Evolutionary conservation across 2,888 invertebrate species (phyloP).

Genomic region (Sinopyrophorus schimmeli): DNA sequence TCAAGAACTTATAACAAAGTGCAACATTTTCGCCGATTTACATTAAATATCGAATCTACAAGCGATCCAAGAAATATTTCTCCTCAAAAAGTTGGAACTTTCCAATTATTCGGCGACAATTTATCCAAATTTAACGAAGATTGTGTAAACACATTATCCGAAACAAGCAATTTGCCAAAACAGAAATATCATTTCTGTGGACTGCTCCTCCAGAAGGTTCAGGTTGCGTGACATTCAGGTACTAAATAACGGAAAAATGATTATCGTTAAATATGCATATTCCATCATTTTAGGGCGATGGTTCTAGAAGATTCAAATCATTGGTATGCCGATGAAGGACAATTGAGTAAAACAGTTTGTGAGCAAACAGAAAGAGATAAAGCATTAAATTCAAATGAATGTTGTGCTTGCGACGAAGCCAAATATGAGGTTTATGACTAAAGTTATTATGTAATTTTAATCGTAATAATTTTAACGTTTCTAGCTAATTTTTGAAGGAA

Average conservation of each 20-base stretch:
- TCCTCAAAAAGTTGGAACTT: slow-evolving; percentile 67
- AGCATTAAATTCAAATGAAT: slow-evolving; percentile 63
- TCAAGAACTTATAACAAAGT: slow-evolving; percentile 67
- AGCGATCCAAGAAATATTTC: slow-evolving; percentile 55
- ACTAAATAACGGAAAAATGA: slow-evolving; percentile 42
- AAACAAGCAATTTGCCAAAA: slow-evolving; percentile 76
- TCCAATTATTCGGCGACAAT: slow-evolving; percentile 69
- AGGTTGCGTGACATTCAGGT: slow-evolving; percentile 87
- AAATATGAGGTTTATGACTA: slow-evolving; percentile 67
- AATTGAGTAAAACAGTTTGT: slow-evolving; percentile 78
- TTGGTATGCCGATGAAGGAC: slow-evolving; percentile 91
- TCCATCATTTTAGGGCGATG: slow-evolving; percentile 74
- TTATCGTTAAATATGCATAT: too few species aligned
- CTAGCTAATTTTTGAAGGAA: slow-evolving; percentile 84
- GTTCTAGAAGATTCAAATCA: slow-evolving; percentile 76
- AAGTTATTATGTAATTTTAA: too few species aligned
- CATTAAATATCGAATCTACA: slow-evolving; percentile 72
- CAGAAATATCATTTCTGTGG: slow-evolving; percentile 88
- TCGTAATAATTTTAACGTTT: slow-evolving; percentile 16
- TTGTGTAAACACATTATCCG: slow-evolving; percentile 83
- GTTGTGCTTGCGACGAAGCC: slow-evolving; percentile 95
- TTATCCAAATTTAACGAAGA: slow-evolving; percentile 74
- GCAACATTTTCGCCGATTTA: slow-evolving; percentile 80
- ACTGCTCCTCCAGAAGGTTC: slow-evolving; percentile 82
- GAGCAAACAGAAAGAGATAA: slow-evolving; percentile 70